Evolutionary conservation across 2,888 invertebrate genomes (phyloP), one percentile per base, ranked within the genome.

Genomic region (Xestia ashworthii): DNA sequence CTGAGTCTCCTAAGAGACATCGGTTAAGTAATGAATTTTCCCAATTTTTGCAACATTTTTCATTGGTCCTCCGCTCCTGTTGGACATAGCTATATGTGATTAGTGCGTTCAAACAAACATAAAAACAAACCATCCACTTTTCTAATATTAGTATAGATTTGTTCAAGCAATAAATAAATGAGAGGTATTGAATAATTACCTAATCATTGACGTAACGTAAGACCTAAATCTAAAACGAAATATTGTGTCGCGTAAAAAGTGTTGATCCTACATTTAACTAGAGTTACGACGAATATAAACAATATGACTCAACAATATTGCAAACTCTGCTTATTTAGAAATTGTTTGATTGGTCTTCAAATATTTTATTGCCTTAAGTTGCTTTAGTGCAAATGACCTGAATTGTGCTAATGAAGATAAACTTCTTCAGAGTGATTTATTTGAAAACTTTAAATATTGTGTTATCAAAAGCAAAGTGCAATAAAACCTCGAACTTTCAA

Each of bases 261-360:
- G 76, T 44, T n/a, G 48, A 76, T 50, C 22, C 6, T 41, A 11
- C 32, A 38, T 32, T 38, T 32, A 64, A 22, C 14, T 22, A 44
- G 12, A 32, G 9, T 41, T 41, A 64, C 64, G 11, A 25, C 50
- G 41, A 19, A 75, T 58, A 50, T 60, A 48, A 50, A 67, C 11
- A 14, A 50, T 11, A 41, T 14, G 58, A 75, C 25, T 65, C 66
- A 67, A 14, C 6, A 41, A 6, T 46, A 55, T 19, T 76, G 76
- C 60, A n/a, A 60, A 48, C 11, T 48, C 11, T 48, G 44, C 44
- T 6, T 9, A 6, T 44, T 41, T 41, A 41, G n/a, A 44, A 68
- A 53, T 32, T 69, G 5, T 69, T 62, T 50, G 11, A 62, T 69
- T 76, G 50, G 50, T 60, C 41, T 3, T 62, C 77, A 44, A 19